phyloP scores from a whole-genome alignment of 2,797 vertebrate genomes.

The Manis crassicaudata region DNA sequence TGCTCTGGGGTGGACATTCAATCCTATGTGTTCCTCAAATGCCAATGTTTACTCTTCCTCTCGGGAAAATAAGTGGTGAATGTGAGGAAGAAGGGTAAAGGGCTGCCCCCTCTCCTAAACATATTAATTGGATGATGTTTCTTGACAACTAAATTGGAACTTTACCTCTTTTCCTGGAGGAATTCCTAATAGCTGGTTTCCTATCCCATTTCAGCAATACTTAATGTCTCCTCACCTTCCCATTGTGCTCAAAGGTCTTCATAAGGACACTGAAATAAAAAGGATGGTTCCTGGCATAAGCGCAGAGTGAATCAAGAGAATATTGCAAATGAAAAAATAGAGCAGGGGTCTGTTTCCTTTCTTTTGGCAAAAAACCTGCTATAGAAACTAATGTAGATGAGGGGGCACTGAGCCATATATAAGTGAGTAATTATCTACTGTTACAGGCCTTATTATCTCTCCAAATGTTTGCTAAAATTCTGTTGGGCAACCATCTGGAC shows the following conservation, averaged over 20 bases:
- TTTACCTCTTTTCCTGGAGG: conserved; percentile 26
- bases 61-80: neutral
- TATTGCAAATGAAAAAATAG: conserved; percentile 64
- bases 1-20: neutral
- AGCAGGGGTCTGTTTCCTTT: conserved; percentile 56
- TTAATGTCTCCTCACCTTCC: neutral
- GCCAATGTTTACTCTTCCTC: neutral
- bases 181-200: neutral
- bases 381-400: conserved; percentile 86
- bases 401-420: conserved; percentile 86
- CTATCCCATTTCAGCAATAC: neutral
- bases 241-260: conserved; percentile 31
- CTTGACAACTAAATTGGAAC: neutral
- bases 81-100: neutral
- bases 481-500: conserved; percentile 90
- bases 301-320: neutral
- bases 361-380: conserved; percentile 77
- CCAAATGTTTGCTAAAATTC: conserved; percentile 90
- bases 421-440: conserved; percentile 88
- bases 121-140: neutral
- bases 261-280: conserved; percentile 46
- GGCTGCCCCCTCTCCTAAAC: neutral
- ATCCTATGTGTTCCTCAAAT: neutral
- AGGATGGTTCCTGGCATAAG: conserved; percentile 58
- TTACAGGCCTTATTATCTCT: conserved; percentile 89